These are phyloP conservation scores for Acanthornis magna DNA, from an alignment of 2,797 vertebrate genomes.

Conservation along the genomic window DNA sequence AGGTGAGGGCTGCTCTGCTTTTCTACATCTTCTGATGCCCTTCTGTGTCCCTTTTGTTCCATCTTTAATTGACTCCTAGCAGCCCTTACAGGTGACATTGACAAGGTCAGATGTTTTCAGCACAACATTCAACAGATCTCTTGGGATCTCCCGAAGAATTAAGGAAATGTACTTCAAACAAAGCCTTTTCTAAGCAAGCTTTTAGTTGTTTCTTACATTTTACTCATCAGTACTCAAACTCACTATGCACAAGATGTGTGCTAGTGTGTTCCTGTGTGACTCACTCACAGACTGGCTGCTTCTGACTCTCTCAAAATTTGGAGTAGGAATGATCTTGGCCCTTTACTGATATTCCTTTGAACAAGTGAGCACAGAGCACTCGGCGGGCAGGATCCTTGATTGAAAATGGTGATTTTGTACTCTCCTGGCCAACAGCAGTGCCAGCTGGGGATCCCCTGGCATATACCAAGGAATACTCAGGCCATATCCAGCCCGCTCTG, in stretches of 20 bases:
- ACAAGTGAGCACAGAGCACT: neutral
- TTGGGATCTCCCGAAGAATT: neutral
- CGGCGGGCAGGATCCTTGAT: neutral
- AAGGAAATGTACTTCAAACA: neutral
- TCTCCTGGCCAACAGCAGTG: neutral
- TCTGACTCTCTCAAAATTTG: neutral
- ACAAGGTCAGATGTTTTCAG: neutral
- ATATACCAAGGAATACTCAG: neutral
- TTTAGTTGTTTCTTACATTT: neutral
- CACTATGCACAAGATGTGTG: neutral
- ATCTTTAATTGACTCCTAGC: neutral
- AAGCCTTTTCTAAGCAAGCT: neutral
- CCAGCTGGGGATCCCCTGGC: neutral
- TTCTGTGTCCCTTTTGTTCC: neutral
- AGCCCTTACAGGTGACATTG: neutral
- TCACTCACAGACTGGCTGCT: slow-evolving; percentile 5
- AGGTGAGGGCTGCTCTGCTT: neutral
- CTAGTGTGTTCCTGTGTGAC: neutral
- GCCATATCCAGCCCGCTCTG: neutral
- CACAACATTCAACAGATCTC: neutral
- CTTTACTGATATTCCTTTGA: neutral
- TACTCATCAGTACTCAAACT: neutral
- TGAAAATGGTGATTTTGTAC: neutral
- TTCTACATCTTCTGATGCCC: neutral
- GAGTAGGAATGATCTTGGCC: neutral